Evolutionary conservation across 2,113 vertebrate genomes (phyloP), one percentile per base, ranked within the genome.

Genomic region (Ardeotis arabs): DNA sequence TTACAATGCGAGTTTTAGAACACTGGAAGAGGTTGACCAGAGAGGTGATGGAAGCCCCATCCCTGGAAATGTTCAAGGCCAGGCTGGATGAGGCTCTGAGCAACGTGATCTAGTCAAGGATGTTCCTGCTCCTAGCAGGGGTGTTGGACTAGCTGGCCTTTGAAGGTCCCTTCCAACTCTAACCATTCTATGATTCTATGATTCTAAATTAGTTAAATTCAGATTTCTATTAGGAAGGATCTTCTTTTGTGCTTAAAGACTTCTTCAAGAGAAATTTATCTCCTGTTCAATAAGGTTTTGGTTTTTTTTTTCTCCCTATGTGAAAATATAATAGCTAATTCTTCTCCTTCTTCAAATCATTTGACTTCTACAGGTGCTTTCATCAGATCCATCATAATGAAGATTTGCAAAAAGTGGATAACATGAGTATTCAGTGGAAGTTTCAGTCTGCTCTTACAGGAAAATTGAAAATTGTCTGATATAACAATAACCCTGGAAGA

Each of bases 291-390:
- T n/a, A 37, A 41, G 4, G 0, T 1, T 24, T 35, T 35, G 35
- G 35, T 39, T 22, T n/a, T 10, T 4, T 31, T 28, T 35, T 10
- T 4, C 27, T 24, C 3, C 2, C 1, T 37, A 3, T 37, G 3
- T 64, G 35, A 45, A 86, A 64, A 52, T 8, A 7, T 12, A 29
- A 29, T 28, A 19, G 7, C 20, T 28, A 75, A 44, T 37, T 60
- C 5, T 37, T 45, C 1, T 0, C 6, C 6, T 60, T 29, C 21
- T 64, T 70, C 33, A 79, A 45, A 37, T 39, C 14, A n/a, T 20
- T 75, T 73, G 16, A 68, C 5, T 45, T 76, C 44, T 76, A 19
- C 10, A 55, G 29, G 17, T 45, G 12, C 6, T 55, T 80, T 76
- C 6, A 9, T 68, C 21, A 67, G 12, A 76, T 2, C 3, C 6